Base-by-base conservation (phyloP, 2,113 vertebrate genomes). In the Paraplagusia blochii region DNA sequence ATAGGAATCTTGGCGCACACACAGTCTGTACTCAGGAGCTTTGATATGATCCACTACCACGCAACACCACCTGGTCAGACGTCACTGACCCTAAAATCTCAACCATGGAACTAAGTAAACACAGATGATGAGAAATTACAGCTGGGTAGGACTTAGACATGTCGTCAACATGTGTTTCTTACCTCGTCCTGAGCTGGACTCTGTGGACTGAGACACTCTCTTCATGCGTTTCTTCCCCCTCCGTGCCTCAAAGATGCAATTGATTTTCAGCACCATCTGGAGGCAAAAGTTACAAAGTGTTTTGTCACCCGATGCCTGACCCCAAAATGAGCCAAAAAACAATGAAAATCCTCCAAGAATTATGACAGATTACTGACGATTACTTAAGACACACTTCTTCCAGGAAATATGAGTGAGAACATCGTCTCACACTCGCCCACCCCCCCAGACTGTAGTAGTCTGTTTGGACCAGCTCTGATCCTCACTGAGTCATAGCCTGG, bases 171-270 rank as follows among this genome's bases (percentile, higher is more conserved):
- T 39, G 11, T 40, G 33, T 50, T 18, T 11, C 77, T 73, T 80
- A 98, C 95, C 95, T 95, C 93, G 93, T 58, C 95, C 95, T 67
- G 94, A 97, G 91, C 81, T 93, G 88, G 91, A 89, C 86, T 98
- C 95, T 0, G 91, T 88, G 9, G 94, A 96, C 84, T 94, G 95
- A 0, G 95, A 96, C n/a, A 98, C 88, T 56, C 89, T 91, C 89
- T 97, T 98, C 89, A 96, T 93, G 4, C 89, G 92, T 54, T 96
- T 97, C 90, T 95, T 98, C n/a, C 95, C 95, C 77, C 95, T 90
- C 45, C 95, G 90, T 0, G 92, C 93, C 84, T 98, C 95, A 10
- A 95, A 98, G 74, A 96, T 92, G 77, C 91, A 91, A 39, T 97
- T 98, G 90, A 98, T 98, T 84, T 93, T 93, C 85, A 94, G 79